Evolutionary conservation across 1,140 invertebrate genomes (phyloP), one percentile per base, ranked within the genome.

Genomic region (Tetragnatha versicolor): DNA sequence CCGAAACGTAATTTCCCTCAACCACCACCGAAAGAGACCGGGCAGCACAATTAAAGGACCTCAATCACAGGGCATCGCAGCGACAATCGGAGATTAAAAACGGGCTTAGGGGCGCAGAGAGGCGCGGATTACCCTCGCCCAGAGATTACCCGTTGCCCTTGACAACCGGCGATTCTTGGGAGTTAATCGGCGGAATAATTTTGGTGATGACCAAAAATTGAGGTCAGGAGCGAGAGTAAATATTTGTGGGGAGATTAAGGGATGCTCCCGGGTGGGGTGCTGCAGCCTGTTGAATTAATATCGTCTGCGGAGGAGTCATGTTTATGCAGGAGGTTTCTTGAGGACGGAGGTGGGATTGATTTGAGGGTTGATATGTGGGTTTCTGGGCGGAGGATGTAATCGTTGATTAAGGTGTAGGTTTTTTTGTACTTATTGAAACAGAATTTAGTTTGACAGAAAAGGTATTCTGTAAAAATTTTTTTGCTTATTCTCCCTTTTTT

Each of bases 31-130:
- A 42, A 17, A 42, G 17, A 42, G 39, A 42, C 39, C 17, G 39
- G 17, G 17, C 7, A 42, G 17, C 17, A 42, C 17, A 42, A 42
- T 42, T 42, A 42, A 17, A 42, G 39, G 39, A 9, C 17, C 17
- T 9, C 7, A 17, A 42, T 9, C 39, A 42, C 33, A 12, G 35
- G n/a, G 65, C 10, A 55, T n/a, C 39, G 17, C 31, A 70, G 68
- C 53, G 51, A 70, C 49, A 70, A 66, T 66, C 63, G 68, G 39
- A 70, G 68, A 70, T 70, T 70, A 70, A 70, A 70, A 70, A 70
- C 33, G 68, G 39, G 68, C 53, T 70, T 70, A 70, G 55, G 31
- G n/a, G n/a, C 55, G n/a, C 17, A 22, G 68, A 70, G 68, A 70
- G 68, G 45, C 22, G 12, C 25, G 68, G 68, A 70, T 70, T 55